These are phyloP conservation scores for Rhopilema esculentum DNA, from an alignment of 30 jellyfish, hydroid and myxozoan species.

Conservation along the genomic window DNA sequence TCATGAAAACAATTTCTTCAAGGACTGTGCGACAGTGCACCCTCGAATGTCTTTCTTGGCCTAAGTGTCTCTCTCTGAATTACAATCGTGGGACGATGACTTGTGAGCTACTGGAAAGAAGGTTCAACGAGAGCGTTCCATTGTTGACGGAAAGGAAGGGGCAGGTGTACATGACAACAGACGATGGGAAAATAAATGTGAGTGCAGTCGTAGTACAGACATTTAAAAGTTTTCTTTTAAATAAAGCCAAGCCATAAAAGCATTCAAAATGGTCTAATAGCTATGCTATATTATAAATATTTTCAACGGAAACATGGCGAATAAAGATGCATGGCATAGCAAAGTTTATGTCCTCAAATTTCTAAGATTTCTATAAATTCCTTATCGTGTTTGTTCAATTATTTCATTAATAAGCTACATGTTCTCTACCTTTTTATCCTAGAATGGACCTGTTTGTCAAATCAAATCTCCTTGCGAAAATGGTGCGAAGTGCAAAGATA, in stretches of 20 bases:
- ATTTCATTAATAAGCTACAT: too few species aligned
- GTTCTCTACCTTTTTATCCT: neutral
- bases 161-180: too few species aligned
- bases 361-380: neutral
- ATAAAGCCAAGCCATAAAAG: neutral
- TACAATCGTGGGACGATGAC: neutral
- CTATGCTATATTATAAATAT: too few species aligned
- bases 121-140: slow-evolving; percentile 4
- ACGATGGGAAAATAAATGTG: slow-evolving; percentile 18
- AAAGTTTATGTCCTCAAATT: too few species aligned
- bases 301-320: too few species aligned
- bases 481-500: slow-evolving; percentile 50
- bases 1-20: neutral
- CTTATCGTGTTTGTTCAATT: too few species aligned
- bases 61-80: slow-evolving; percentile 28
- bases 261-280: too few species aligned
- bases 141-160: neutral
- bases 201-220: neutral
- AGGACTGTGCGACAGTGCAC: slow-evolving; percentile 15
- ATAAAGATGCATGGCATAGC: too few species aligned
- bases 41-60: slow-evolving; percentile 24
- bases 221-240: neutral
- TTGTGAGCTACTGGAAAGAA: slow-evolving; percentile 35
- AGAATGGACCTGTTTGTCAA: slow-evolving; percentile 37
- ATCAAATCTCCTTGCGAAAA: slow-evolving; percentile 42